A percentile compares a stretch with the other conserved stretches of the same genome.
Evolutionary conservation across 2,888 invertebrate species (phyloP).

Genomic region (Rapana venosa): DNA sequence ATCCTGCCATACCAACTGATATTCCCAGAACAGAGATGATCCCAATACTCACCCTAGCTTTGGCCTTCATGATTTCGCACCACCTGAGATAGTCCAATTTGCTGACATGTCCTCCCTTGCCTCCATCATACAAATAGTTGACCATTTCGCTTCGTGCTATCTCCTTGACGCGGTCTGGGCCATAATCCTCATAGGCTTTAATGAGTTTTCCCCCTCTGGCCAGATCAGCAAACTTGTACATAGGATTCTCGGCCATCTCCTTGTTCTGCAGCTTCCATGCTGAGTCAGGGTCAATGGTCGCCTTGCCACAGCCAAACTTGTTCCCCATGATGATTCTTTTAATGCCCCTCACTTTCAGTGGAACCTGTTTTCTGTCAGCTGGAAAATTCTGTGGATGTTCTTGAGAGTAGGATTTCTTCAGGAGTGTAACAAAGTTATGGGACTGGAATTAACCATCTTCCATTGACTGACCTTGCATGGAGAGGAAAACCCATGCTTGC

Average conservation of each 20-base stretch:
- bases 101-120: conserved; percentile 66
- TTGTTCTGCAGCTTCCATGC: conserved; percentile 77
- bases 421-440: too few relatives aligned
- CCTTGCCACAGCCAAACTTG: conserved; percentile 51
- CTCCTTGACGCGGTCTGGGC: conserved; percentile 65
- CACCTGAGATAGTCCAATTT: conserved; percentile 80
- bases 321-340: conserved; percentile 53
- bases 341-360: neutral
- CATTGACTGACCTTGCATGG: neutral
- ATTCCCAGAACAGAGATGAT: too few relatives aligned
- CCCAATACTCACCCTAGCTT: conserved; percentile 59
- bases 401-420: neutral
- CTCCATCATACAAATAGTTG: conserved; percentile 71
- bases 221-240: conserved; percentile 74
- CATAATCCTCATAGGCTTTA: conserved; percentile 68
- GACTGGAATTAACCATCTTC: neutral
- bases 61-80: conserved; percentile 88
- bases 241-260: conserved; percentile 70
- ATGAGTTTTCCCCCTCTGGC: conserved; percentile 69
- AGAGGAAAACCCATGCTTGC: conserved; percentile 3
- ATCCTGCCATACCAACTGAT: too few relatives aligned
- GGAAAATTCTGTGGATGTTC: neutral
- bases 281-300: conserved; percentile 65
- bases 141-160: conserved; percentile 68
- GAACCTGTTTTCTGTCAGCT: neutral